phyloP scores from a whole-genome alignment of 2,888 invertebrate species.

The Erebia palarica region DNA sequence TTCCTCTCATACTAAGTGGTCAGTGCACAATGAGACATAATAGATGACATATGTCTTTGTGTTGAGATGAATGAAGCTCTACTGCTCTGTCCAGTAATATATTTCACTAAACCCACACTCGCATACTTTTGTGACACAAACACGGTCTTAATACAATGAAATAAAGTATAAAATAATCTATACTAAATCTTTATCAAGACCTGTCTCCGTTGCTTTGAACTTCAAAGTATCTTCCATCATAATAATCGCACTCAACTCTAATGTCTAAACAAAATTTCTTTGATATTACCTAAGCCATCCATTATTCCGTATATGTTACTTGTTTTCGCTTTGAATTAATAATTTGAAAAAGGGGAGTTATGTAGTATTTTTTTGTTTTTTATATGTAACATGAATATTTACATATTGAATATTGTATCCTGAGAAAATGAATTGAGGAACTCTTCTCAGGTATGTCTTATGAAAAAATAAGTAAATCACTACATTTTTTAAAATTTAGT shows the following conservation, averaged over 20 bases:
- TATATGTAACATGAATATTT: too few species aligned
- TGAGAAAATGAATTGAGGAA: too few species aligned
- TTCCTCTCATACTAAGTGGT: conserved; percentile 74
- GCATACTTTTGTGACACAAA: not conserved
- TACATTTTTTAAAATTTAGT: too few species aligned
- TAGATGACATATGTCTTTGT: conserved; percentile 73
- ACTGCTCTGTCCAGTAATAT: conserved; percentile 57
- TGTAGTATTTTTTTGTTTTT: too few species aligned
- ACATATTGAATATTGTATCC: too few species aligned
- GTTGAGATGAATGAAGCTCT: conserved; percentile 56
- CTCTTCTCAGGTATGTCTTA: too few species aligned
- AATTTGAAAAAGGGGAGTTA: not conserved
- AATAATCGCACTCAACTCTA: conserved; percentile 51
- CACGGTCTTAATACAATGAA: conserved; percentile 10
- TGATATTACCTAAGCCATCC: conserved; percentile 21
- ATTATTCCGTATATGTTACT: conserved; percentile 5
- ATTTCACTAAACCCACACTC: conserved; percentile 34
- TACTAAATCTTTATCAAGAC: conserved; percentile 19
- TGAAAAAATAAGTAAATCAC: too few species aligned
- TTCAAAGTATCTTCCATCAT: conserved; percentile 52
- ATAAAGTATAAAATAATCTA: conserved; percentile 15
- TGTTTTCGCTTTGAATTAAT: conserved; percentile 1
- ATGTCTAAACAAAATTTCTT: conserved; percentile 31
- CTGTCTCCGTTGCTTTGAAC: conserved; percentile 52
- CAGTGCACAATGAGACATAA: conserved; percentile 69